Evolutionary conservation across 1,140 invertebrate genomes (phyloP), one percentile per base, ranked within the genome.

Genomic region (Apis laboriosa): DNA sequence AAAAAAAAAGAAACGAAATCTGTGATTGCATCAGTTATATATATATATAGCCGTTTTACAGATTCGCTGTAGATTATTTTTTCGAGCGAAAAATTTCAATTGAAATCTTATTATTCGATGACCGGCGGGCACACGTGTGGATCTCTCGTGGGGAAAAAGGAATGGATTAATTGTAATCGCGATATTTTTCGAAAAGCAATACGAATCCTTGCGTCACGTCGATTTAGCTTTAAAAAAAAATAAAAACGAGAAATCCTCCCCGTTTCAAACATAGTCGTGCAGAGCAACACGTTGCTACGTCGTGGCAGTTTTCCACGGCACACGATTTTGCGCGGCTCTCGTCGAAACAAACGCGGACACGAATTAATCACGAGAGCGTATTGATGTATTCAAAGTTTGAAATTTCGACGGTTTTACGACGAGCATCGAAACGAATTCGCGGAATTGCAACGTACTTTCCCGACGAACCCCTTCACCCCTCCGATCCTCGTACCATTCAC

Each of bases 321-420:
- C 28, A 34, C 28, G 28, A 13, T 64, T 56, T 80, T n/a, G 60
- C 43, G 21, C 17, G 21, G 43, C 19, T 73, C 55, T 55, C 51
- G 17, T 63, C 28, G 49, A 49, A 67, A 72, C 80, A 15, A 64
- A 68, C 60, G 43, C 13, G 11, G 24, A 24, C 60, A 53, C 19
- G 11, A 43, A 24, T 53, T 28, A 28, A 64, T 34, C 28, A 19
- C 8, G 24, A 63, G 28, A 13, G 61, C 61, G 51, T 71, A 63
- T 60, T 2, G 43, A 55, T 49, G 73, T 68, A 67, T 24, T 17
- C 24, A 75, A 43, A 77, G 24, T 68, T 82, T 19, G 63, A 80
- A 49, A 82, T 82, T 24, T n/a, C 55, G 71, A 60, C 75, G 66
- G 63, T 19, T 73, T 68, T 76, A 49, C 34, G 34, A 43, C 79